These are phyloP conservation scores for Ctenopoma multispine DNA, from an alignment of 2,797 vertebrate genomes.

Conservation along the genomic window DNA sequence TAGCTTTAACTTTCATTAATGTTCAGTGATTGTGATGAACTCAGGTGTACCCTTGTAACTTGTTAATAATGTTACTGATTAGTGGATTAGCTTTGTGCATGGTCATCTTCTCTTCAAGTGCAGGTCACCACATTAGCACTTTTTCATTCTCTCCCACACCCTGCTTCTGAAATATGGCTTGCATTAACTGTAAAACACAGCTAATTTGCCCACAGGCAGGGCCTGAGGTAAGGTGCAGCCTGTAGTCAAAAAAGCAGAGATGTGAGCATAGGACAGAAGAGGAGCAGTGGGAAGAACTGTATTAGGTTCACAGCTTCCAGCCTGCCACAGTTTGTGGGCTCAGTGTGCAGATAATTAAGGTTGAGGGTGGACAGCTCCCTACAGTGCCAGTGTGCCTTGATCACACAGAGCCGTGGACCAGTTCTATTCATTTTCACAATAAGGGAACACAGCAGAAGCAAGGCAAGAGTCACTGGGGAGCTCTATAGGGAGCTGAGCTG, in stretches of 20 bases:
- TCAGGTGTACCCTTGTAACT: background rate
- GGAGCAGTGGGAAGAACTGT: slow-evolving; percentile 36
- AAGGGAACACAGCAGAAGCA: slow-evolving; percentile 51
- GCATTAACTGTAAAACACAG: slow-evolving; percentile 37
- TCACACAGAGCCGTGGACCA: slow-evolving; percentile 52
- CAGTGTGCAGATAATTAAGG: slow-evolving; percentile 75
- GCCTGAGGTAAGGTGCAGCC: slow-evolving; percentile 14
- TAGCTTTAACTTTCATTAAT: background rate
- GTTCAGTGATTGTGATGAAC: background rate
- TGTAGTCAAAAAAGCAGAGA: slow-evolving; percentile 5
- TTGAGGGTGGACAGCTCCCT: slow-evolving; percentile 76
- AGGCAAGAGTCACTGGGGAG: slow-evolving; percentile 54
- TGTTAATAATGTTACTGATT: too few relatives aligned
- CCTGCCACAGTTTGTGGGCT: slow-evolving; percentile 67
- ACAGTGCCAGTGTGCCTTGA: slow-evolving; percentile 57
- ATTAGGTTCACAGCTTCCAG: slow-evolving; percentile 63
- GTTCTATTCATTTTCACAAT: slow-evolving; percentile 70
- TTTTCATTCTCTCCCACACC: background rate
- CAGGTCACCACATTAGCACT: background rate
- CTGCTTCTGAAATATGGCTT: slow-evolving; percentile 19
- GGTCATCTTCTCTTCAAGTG: background rate
- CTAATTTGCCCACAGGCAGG: slow-evolving; percentile 38
- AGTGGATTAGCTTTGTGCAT: too few relatives aligned
- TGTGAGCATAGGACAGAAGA: slow-evolving; percentile 36
- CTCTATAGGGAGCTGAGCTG: slow-evolving; percentile 58